A percentile compares a stretch with the other conserved stretches of the same genome.
These are phyloP conservation scores for Galeopsomyia nigrocyanea DNA, from an alignment of 2,888 invertebrate genomes.

Conservation along the genomic window DNA sequence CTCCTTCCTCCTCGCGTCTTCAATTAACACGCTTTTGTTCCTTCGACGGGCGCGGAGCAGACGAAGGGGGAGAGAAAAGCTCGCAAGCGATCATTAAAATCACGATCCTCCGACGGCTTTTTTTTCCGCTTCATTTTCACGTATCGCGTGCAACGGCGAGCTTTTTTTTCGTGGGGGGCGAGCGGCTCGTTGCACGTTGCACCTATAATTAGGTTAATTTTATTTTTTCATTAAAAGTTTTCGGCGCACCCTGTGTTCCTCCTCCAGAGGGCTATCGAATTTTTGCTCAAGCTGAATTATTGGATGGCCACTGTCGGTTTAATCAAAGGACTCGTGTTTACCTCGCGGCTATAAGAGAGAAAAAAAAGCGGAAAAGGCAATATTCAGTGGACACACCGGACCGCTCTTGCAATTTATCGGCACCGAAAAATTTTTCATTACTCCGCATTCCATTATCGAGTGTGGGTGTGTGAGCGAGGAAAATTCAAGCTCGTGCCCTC, in stretches of 20 bases:
- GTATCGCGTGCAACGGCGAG: slow-evolving; percentile 9
- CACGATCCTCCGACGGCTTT: neutral
- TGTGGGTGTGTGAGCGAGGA: neutral
- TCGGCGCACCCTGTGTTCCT: neutral
- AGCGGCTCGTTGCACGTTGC: neutral
- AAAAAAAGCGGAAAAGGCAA: too few species aligned
- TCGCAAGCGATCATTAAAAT: slow-evolving; percentile 43
- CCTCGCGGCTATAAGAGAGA: too few species aligned
- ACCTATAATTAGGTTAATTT: slow-evolving; percentile 42
- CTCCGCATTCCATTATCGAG: neutral
- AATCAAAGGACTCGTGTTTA: too few species aligned
- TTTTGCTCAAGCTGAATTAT: slow-evolving; percentile 35
- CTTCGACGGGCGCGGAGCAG: slow-evolving; percentile 30
- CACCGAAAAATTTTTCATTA: slow-evolving; percentile 11
- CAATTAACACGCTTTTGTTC: slow-evolving; percentile 55
- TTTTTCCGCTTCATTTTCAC: neutral
- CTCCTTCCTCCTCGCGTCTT: slow-evolving; percentile 47
- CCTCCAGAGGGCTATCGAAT: slow-evolving; percentile 13
- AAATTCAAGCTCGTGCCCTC: too few species aligned
- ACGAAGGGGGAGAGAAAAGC: neutral
- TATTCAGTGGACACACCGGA: too few species aligned
- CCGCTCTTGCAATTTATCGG: slow-evolving; percentile 7
- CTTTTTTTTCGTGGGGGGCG: slow-evolving; percentile 3
- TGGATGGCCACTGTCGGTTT: slow-evolving; percentile 4
- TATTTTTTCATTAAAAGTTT: slow-evolving; percentile 42